A percentile compares a stretch with the other conserved stretches of the same genome.
Evolutionary conservation across 2,113 vertebrate genomes (phyloP).

Genomic region (Bufo bufo): DNA sequence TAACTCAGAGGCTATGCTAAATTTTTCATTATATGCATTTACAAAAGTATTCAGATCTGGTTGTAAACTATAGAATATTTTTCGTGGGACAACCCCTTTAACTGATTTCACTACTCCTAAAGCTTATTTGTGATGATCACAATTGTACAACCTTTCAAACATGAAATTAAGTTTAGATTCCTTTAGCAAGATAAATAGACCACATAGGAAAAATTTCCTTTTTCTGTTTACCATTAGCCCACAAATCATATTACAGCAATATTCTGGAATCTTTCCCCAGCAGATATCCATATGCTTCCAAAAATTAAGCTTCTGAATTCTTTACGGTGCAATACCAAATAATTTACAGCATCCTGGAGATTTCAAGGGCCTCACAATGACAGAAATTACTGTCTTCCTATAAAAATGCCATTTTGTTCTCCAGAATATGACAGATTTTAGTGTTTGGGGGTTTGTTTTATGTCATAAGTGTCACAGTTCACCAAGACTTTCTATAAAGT

Average conservation of each 20-base stretch:
- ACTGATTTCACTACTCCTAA: neutral
- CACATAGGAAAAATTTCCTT: neutral
- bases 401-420: constrained; percentile 35
- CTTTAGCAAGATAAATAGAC: neutral
- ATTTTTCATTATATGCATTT: too few relatives aligned
- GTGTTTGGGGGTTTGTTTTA: constrained; percentile 20
- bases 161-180: neutral
- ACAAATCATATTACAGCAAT: constrained; percentile 29
- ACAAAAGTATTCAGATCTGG: too few relatives aligned
- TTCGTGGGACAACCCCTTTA: too few relatives aligned
- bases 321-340: constrained; percentile 34
- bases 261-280: neutral
- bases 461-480: constrained; percentile 12
- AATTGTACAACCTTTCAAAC: neutral
- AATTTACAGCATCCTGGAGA: constrained; percentile 26
- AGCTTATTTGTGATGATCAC: neutral
- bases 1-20: too few relatives aligned
- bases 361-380: constrained; percentile 19
- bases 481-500: constrained; percentile 10
- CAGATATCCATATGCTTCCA: constrained; percentile 17
- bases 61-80: too few relatives aligned
- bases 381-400: constrained; percentile 35
- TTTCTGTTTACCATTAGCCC: constrained; percentile 24
- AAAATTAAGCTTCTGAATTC: constrained; percentile 15
- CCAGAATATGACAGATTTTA: constrained; percentile 26